Base-by-base conservation (phyloP, 2,113 vertebrate species). In the Archocentrus centrarchus region DNA sequence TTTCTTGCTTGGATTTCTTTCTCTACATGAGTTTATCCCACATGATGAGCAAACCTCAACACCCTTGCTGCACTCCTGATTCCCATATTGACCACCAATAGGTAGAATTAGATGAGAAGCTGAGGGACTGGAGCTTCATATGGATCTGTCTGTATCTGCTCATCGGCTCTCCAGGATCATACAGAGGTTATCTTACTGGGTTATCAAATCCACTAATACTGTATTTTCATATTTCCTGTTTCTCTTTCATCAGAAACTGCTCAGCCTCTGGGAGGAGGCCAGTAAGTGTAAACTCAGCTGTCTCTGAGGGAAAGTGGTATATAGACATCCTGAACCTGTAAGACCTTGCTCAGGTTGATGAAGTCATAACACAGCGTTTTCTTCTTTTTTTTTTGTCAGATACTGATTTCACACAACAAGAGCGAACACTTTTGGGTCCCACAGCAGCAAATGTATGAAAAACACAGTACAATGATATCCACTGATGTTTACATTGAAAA, bases 1-100 rank as follows among this genome's bases (percentile, higher is more conserved):
- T 82, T 82, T 63, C 30, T 6, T 61, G 5, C 41, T 14, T 17
- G 44, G 63, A 79, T 84, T 39, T 70, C 62, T 61, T 50, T n/a
- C 60, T 58, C 59, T 59, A 15, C 17, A 50, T 32, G 41, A 85
- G 75, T 84, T 64, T 66, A 82, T 78, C 53, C 20, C 73, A 83
- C 86, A 66, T 30, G 27, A 73, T 81, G 75, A 92, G 84, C 53
- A 10, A 17, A 53, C 77, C 88, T 80, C 81, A 77, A 84, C 86
- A 90, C 79, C 55, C 89, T 81, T 61, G 39, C 76, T 87, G 55
- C 68, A 44, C 87, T 85, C 64, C 59, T 82, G 79, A 88, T 90
- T 80, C 78, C 80, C 85, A 60, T 81, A 88, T 86, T 93, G 91
- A 91, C 78, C 87, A 88, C 79, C 84, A 83, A 86, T 77, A 86